Conservation (phyloP, 2,797 vertebrate genomes). For the Vireo griseus region DNA sequence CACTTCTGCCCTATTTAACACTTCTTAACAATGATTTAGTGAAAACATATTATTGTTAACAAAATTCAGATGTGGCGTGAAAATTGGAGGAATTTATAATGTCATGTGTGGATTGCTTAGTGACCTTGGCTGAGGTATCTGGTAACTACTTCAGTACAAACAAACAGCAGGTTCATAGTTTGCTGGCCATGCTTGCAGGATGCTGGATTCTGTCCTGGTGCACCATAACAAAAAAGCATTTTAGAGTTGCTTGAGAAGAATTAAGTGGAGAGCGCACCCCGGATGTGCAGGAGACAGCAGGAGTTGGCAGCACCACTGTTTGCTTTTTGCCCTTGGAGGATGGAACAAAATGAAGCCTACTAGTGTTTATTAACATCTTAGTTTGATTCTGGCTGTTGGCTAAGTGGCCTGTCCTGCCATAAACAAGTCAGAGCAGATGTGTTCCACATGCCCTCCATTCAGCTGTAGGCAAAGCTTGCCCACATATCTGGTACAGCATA, state of each 20-base stretch:
- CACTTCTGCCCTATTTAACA: not conserved
- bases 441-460: conserved; percentile 36
- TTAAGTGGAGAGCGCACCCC: not conserved
- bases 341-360: conserved; percentile 24
- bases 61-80: not conserved
- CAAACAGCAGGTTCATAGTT: not conserved
- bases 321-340: conserved; percentile 22
- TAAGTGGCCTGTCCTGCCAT: conserved; percentile 10
- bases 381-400: conserved; percentile 37
- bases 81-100: not conserved
- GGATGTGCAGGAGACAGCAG: not conserved
- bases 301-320: not conserved
- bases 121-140: not conserved
- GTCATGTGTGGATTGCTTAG: not conserved
- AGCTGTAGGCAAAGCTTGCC: conserved; percentile 29
- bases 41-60: not conserved
- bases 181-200: not conserved
- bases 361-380: conserved; percentile 28
- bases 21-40: not conserved
- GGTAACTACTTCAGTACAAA: not conserved
- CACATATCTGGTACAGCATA: not conserved
- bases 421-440: conserved; percentile 56
- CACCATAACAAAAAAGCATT: not conserved
- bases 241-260: not conserved
- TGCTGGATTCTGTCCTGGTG: not conserved